Conservation (phyloP, 2,888 invertebrate species). For the Drosophila fungiperda region DNA sequence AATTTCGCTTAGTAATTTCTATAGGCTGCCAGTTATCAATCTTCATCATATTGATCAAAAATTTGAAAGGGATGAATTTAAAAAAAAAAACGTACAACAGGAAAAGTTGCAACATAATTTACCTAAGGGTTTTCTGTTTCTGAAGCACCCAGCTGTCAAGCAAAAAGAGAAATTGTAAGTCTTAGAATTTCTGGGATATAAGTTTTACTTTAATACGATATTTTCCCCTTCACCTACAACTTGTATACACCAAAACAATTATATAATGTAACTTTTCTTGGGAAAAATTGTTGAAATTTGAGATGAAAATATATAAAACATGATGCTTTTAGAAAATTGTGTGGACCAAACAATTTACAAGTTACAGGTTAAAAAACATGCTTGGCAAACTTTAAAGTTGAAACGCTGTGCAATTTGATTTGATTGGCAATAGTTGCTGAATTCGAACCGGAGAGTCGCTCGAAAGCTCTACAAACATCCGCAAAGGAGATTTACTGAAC, state of each 20-base stretch:
- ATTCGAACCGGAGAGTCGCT: slow-evolving; percentile 27
- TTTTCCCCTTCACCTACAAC: background rate
- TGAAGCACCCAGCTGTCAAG: background rate
- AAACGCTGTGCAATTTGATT: slow-evolving; percentile 49
- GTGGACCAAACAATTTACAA: background rate
- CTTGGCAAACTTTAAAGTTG: background rate
- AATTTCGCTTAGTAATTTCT: slow-evolving; percentile 36
- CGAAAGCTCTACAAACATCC: slow-evolving; percentile 23
- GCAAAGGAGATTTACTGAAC: slow-evolving; percentile 50
- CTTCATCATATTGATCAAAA: slow-evolving; percentile 53
- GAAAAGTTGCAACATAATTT: slow-evolving; percentile 19
- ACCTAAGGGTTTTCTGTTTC: background rate
- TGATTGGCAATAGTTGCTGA: slow-evolving; percentile 52
- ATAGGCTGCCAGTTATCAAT: slow-evolving; percentile 58
- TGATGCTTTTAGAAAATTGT: background rate
- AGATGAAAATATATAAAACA: background rate
- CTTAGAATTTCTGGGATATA: background rate
- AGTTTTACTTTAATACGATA: background rate
- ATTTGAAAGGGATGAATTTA: background rate
- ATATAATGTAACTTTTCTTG: background rate
- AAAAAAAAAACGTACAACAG: background rate
- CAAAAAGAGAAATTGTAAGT: background rate
- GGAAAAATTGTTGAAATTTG: background rate
- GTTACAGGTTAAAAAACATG: background rate
- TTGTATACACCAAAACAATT: background rate